phyloP scores from a whole-genome alignment of 2,888 invertebrate genomes.

The Lithophane ornitopus region DNA sequence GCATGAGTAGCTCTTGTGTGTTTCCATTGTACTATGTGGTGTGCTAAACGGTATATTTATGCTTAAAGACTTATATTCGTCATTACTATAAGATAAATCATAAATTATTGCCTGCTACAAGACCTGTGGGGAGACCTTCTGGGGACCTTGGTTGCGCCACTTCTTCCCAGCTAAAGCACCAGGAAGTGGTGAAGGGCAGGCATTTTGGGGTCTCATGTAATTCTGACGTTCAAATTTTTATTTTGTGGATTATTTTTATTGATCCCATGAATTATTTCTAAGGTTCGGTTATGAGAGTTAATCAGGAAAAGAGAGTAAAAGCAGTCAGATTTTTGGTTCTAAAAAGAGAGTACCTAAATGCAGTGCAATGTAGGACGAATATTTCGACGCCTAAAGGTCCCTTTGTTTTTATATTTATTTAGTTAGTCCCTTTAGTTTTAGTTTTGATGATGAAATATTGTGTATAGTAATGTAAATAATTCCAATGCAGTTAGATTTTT shows the following conservation, averaged over 20 bases:
- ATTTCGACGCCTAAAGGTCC: no score
- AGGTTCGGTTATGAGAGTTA: background rate
- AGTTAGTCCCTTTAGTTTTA: no score
- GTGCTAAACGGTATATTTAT: background rate
- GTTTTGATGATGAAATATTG: no score
- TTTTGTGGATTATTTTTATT: background rate
- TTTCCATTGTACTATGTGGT: slow-evolving; percentile 60
- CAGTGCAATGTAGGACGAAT: no score
- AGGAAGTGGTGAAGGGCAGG: no score
- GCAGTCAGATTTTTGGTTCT: background rate
- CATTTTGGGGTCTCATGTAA: no score
- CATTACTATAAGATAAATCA: background rate
- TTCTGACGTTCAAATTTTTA: no score
- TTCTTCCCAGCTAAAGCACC: no score
- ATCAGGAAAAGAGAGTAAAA: background rate
- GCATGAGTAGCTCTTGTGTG: slow-evolving; percentile 52
- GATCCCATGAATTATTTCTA: background rate
- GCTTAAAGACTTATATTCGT: background rate
- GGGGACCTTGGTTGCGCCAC: background rate
- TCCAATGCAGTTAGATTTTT: background rate
- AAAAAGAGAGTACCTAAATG: no score
- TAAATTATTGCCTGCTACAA: background rate
- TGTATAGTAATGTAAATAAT: no score
- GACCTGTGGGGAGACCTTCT: no score
- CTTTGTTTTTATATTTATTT: no score